Base-by-base conservation (phyloP, 35 echinoderm and acorn worm genomes). In the Eucidaris tribuloides region DNA sequence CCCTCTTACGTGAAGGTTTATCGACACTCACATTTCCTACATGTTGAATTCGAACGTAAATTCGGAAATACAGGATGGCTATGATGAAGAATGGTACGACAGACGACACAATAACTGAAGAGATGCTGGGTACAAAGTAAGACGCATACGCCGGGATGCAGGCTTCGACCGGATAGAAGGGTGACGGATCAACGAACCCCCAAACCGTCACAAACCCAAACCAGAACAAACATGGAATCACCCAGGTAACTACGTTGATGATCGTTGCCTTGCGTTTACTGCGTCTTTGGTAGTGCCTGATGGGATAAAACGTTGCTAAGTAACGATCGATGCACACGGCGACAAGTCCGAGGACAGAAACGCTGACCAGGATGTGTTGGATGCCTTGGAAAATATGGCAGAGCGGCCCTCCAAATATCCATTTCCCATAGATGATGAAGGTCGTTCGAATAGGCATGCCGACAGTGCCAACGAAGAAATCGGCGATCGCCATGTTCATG, bases 301-400 rank as follows among this genome's bases (percentile, higher is more conserved):
- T 22, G 7, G 83, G 83, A 66, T 77, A 45, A 17, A 27, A 20
- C 46, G 64, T 85, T 5, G 83, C 83, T 45, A 74, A 20, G 49
- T 85, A 85, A 76, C 83, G 83, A 35, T 85, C 83, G 43, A 49
- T 62, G 40, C 65, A 45, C 13, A 85, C 77, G 22, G 49, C 49
- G 0, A 76, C 20, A 3, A 85, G 34, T 35, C 45, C 64, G 25
- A 74, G 22, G 9, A 85, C 64, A 32, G 83, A 85, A 5, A 63
- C 65, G 25, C 62, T 14, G 20, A 41, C 31, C 3, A 85, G 18
- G 2, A 36, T 33, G 52, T 85, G 37, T 31, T 85, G 35, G 23
- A 76, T 39, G 27, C 59, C 30, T 29, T 50, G n/a, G 24, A 44
- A 24, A 15, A 83, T 25, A 45, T 83, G 81, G 36, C 81, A 65